These are phyloP conservation scores for Crossocerus cetratus DNA, from an alignment of 2,888 invertebrate genomes.

Conservation along the genomic window DNA sequence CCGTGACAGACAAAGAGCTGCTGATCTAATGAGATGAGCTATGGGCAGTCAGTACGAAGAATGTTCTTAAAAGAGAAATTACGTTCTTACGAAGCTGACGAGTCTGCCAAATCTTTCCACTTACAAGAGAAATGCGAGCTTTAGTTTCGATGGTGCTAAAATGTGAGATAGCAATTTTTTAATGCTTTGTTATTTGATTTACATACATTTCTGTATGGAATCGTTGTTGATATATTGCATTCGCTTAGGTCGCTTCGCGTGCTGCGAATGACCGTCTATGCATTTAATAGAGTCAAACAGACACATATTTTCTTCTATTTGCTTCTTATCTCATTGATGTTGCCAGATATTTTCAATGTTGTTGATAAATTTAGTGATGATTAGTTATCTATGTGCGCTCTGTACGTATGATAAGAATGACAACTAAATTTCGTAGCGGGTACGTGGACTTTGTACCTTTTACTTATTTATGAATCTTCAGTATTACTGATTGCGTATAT, in stretches of 20 bases:
- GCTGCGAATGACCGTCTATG: conserved; percentile 33
- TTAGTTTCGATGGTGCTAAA: conserved; percentile 57
- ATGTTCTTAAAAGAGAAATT: conserved; percentile 42
- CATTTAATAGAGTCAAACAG: conserved; percentile 25
- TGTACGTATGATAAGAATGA: conserved; percentile 45
- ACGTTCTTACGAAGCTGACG: conserved; percentile 32
- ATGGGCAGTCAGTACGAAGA: conserved; percentile 54
- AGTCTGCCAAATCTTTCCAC: conserved; percentile 30
- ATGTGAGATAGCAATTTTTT: conserved; percentile 40
- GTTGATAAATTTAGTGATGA: conserved; percentile 47
- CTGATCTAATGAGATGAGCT: conserved; percentile 79
- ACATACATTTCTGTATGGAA: conserved; percentile 44
- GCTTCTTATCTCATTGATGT: conserved; percentile 42
- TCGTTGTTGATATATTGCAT: conserved; percentile 31
- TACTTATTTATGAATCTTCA: conserved; percentile 32
- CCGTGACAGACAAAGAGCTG: conserved; percentile 79
- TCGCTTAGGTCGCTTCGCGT: conserved; percentile 47
- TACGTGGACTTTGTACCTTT: conserved; percentile 46
- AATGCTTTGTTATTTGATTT: conserved; percentile 49
- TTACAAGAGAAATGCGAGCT: conserved; percentile 33
- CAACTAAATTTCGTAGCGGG: conserved; percentile 53
- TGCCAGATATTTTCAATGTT: conserved; percentile 49
- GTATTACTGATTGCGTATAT: no score
- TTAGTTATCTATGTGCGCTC: conserved; percentile 40
- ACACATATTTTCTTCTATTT: conserved; percentile 43